A percentile compares a stretch with the other conserved stretches of the same genome.
Evolutionary conservation across 92 coral and sea anemone genomes (phyloP).

Genomic region (Muricea muricata): DNA sequence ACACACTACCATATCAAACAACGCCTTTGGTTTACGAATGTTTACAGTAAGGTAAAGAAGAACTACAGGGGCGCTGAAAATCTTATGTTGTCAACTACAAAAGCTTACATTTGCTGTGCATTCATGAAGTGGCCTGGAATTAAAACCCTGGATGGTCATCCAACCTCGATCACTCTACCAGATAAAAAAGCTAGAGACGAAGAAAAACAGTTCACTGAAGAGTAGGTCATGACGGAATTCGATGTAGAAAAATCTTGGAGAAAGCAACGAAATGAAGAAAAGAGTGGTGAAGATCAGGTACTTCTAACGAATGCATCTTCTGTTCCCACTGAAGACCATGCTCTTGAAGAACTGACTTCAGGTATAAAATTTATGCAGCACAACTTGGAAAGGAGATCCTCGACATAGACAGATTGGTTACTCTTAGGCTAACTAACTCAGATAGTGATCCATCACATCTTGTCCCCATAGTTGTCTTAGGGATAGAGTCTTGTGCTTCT

Average conservation of each 20-base stretch:
- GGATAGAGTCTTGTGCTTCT: too few species aligned
- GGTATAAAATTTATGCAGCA: too few species aligned
- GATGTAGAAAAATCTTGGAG: neutral
- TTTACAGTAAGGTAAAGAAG: neutral
- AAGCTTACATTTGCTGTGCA: conserved; percentile 13
- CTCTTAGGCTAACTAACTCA: too few species aligned
- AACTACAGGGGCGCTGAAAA: neutral
- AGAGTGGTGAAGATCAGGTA: too few species aligned
- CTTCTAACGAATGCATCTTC: too few species aligned
- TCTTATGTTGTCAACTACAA: neutral
- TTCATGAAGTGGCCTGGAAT: conserved; percentile 9
- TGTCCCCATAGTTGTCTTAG: too few species aligned
- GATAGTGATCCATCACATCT: too few species aligned
- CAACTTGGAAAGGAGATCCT: too few species aligned
- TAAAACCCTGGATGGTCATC: neutral
- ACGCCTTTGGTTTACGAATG: conserved; percentile 57
- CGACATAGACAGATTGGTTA: too few species aligned
- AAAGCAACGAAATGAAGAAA: too few species aligned
- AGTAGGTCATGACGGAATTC: neutral
- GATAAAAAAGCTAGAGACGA: neutral
- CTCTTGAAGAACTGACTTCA: too few species aligned
- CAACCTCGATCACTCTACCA: neutral
- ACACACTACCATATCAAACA: conserved; percentile 61
- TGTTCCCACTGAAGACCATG: too few species aligned
- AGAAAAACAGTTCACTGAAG: neutral